Percentiles rank a stretch among this genome's conserved stretches.
Evolutionary conservation across 2,888 invertebrate genomes (phyloP).

Genomic region (Dendrolimus houi): DNA sequence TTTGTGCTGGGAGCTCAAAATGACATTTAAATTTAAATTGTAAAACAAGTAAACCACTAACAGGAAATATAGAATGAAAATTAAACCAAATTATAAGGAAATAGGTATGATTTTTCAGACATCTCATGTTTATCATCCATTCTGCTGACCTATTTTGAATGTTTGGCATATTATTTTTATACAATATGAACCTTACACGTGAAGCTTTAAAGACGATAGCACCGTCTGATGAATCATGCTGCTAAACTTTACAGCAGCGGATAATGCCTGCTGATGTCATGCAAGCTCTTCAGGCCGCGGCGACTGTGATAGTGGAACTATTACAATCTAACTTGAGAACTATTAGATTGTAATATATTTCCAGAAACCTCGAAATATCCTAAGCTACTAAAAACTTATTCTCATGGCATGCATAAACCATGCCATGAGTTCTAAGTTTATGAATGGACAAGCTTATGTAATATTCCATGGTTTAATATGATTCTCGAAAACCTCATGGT

Average conservation of each 20-base stretch:
- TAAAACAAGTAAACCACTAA: no score
- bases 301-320: background rate
- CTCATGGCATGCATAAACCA: slow-evolving; percentile 12
- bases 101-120: no score
- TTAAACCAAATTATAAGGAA: no score
- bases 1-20: no score
- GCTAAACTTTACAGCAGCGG: slow-evolving; percentile 50
- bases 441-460: slow-evolving; percentile 56
- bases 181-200: slow-evolving; percentile 17
- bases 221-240: slow-evolving; percentile 49
- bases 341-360: slow-evolving; percentile 22
- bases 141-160: slow-evolving; percentile 20
- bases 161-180: slow-evolving; percentile 10
- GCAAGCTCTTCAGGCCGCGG: slow-evolving; percentile 24
- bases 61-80: no score
- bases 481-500: slow-evolving; percentile 9
- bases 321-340: slow-evolving; percentile 16
- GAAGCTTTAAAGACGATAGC: slow-evolving; percentile 19
- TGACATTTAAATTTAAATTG: no score
- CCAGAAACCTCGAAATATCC: slow-evolving; percentile 34
- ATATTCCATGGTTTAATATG: slow-evolving; percentile 33
- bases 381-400: slow-evolving; percentile 25
- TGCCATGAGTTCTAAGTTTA: slow-evolving; percentile 17
- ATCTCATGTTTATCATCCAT: slow-evolving; percentile 10
- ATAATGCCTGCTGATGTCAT: slow-evolving; percentile 67